These are phyloP conservation scores for Muntiacus reevesi DNA, from an alignment of 2,113 vertebrate species.

Conservation along the genomic window DNA sequence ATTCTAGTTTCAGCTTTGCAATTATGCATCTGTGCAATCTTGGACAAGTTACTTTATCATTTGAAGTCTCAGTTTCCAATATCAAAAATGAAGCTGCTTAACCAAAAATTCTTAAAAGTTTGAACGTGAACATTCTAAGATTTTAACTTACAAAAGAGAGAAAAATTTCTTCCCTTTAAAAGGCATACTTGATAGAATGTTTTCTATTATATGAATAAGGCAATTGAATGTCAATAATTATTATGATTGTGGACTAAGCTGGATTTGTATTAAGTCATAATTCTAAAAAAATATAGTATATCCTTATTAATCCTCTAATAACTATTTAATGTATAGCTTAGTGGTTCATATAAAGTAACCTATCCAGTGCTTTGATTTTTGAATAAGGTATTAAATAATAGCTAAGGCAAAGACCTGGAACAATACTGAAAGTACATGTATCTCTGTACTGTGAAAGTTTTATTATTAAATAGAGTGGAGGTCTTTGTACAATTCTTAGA, in stretches of 20 bases:
- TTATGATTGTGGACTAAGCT: not conserved
- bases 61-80: not conserved
- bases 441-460: not conserved
- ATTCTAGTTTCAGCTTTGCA: not conserved
- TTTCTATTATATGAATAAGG: not conserved
- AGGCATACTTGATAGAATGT: not conserved
- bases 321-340: conserved; percentile 66
- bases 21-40: not conserved
- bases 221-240: not conserved
- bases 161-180: not conserved
- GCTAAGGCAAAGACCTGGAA: conserved; percentile 41
- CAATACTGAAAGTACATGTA: conserved; percentile 45
- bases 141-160: not conserved
- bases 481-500: not conserved
- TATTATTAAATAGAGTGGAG: not conserved
- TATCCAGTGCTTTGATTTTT: conserved; percentile 38
- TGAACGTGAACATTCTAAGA: not conserved
- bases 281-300: conserved; percentile 47
- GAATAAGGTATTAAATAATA: conserved; percentile 61
- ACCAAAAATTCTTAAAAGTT: not conserved
- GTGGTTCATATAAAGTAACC: conserved; percentile 52
- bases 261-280: conserved; percentile 35
- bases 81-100: not conserved
- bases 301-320: conserved; percentile 55
- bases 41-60: not conserved